Evolutionary conservation across 1,140 invertebrate species (phyloP), one percentile per base, ranked within the genome.

Genomic region (Pentalonia nigronervosa): DNA sequence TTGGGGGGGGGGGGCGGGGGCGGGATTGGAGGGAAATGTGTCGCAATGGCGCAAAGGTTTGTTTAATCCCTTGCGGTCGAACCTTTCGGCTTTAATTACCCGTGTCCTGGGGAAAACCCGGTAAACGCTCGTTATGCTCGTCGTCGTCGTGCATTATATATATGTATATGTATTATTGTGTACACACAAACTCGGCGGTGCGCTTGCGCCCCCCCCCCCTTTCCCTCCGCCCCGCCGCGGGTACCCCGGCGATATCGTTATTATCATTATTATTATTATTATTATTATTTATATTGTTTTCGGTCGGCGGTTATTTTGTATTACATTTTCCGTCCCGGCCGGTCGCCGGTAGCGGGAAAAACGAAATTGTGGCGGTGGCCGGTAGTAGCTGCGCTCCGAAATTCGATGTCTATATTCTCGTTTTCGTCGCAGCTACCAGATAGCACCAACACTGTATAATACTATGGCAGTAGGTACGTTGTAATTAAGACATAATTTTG

Each of bases 1-100:
- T 41, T 1, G 41, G 41, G 41, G 41, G 41, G 41, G 41, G 41
- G 41, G 41, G 41, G 41, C 41, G 41, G 41, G 41, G 41, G 41
- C 41, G 41, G 41, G 41, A 4, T 2, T 4, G 41, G 67, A 23
- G n/a, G 45, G 7, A 91, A 48, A 34, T 50, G 90, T 76, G 90
- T 91, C 90, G 60, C 90, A 91, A 91, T 67, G 90, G 56, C 90
- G 36, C 90, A 91, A n/a, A 83, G 91, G 67, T 92, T 91, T 91
- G 60, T 76, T 92, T 92, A 92, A 92, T 92, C 91, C 91, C 91
- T 92, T n/a, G 67, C 91, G 91, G 91, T 83, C 67, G 67, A 34
- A 83, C 76, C 60, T 92, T 92, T 83, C 45, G 91, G 76, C 76
- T 83, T 83, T 92, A 92, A 92, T 92, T 92, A 50, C 91, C 91